Evolutionary conservation across 1,140 invertebrate genomes (phyloP).

Genomic region (Batillaria attramentaria): DNA sequence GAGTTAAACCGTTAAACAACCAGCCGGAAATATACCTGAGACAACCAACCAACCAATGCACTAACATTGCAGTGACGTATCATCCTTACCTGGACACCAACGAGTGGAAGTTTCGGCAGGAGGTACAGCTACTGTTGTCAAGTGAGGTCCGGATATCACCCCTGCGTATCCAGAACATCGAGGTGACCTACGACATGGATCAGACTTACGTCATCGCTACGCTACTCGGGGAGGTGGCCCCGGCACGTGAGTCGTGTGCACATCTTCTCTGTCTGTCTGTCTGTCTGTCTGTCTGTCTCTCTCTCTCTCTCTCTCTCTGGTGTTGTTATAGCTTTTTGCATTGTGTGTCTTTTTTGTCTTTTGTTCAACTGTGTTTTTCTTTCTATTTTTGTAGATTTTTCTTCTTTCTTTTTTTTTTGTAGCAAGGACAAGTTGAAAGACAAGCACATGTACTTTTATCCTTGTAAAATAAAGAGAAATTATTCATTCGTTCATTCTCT

Average conservation of each 20-base stretch:
- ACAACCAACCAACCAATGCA: no score
- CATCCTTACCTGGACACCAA: constrained; percentile 33
- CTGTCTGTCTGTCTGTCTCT: background rate
- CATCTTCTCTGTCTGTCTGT: background rate
- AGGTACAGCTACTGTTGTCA: constrained; percentile 19
- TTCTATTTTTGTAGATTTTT: no score
- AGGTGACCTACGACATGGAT: constrained; percentile 33
- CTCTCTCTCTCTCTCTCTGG: background rate
- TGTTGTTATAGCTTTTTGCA: no score
- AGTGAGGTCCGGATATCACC: background rate
- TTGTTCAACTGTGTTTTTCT: no score
- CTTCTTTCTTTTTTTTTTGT: no score
- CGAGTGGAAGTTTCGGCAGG: constrained; percentile 26
- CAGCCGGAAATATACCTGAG: no score
- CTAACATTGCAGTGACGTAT: constrained; percentile 33
- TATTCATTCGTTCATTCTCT: no score
- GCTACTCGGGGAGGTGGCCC: constrained; percentile 24
- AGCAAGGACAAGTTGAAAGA: no score
- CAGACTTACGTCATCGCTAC: constrained; percentile 29
- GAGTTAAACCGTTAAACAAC: no score
- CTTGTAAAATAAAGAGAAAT: no score
- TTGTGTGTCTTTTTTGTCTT: no score
- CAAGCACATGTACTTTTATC: no score
- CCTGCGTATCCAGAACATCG: constrained; percentile 28
- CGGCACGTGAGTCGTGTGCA: background rate